Evolutionary conservation across 2,113 vertebrate genomes (phyloP).

Genomic region (Eulemur macaco): DNA sequence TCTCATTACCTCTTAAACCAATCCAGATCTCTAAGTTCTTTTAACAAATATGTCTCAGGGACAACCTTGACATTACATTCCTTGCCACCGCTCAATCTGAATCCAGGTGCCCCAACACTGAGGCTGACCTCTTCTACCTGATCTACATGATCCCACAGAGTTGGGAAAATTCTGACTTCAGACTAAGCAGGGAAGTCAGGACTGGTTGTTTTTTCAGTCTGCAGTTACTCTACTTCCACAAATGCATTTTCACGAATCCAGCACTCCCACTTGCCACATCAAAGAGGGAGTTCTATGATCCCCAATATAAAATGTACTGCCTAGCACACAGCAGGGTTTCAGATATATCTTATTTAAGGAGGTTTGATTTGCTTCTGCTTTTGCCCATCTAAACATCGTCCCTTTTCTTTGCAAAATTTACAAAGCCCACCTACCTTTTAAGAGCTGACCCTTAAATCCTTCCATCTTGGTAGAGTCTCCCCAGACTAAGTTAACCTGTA

Average conservation of each 20-base stretch:
- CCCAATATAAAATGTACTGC: not conserved
- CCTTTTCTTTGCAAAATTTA: not conserved
- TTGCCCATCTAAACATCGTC: not conserved
- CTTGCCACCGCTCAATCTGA: not conserved
- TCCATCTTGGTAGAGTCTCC: not conserved
- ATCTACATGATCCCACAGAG: accelerated
- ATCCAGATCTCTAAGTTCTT: not conserved
- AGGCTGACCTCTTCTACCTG: not conserved
- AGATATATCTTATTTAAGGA: not conserved
- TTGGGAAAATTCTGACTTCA: not conserved
- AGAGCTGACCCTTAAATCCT: not conserved
- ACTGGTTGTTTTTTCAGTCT: not conserved
- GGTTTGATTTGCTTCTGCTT: not conserved
- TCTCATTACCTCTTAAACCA: not conserved
- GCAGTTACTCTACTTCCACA: not conserved
- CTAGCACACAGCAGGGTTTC: not conserved
- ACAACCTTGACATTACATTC: not conserved
- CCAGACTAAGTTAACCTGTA: not conserved
- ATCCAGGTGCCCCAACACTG: not conserved
- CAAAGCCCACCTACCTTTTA: not conserved
- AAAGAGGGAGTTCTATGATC: not conserved
- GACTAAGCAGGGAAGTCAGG: not conserved
- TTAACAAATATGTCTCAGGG: not conserved
- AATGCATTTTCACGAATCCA: not conserved
- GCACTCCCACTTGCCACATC: not conserved